Conservation (phyloP, 2,888 invertebrate genomes). For the Leucophenga montana region DNA sequence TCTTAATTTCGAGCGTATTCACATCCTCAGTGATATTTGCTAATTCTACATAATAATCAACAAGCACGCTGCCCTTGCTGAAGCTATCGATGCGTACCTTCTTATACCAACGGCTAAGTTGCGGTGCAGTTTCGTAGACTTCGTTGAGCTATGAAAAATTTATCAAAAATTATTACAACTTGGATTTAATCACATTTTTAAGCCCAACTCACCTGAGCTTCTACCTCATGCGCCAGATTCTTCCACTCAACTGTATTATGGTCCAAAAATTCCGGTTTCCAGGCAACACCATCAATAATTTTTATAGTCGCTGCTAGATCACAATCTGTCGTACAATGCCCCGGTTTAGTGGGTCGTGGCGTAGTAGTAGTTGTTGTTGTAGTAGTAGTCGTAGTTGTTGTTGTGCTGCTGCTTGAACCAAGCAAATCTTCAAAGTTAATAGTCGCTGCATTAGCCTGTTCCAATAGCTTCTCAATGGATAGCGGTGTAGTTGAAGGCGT, state of each 20-base stretch:
- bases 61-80: constrained; percentile 89
- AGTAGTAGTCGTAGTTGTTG: constrained; percentile 77
- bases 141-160: constrained; percentile 81
- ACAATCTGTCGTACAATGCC: constrained; percentile 84
- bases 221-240: constrained; percentile 84
- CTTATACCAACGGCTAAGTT: constrained; percentile 86
- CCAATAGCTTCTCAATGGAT: constrained; percentile 86
- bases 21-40: constrained; percentile 81
- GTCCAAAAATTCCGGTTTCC: constrained; percentile 90
- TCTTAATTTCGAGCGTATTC: constrained; percentile 82
- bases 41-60: constrained; percentile 90
- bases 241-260: constrained; percentile 92
- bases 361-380: constrained; percentile 83
- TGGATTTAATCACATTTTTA: neutral
- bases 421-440: constrained; percentile 74
- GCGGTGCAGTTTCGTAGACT: constrained; percentile 84
- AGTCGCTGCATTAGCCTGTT: constrained; percentile 78
- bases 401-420: constrained; percentile 69
- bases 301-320: constrained; percentile 90
- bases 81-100: constrained; percentile 90
- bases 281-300: constrained; percentile 85
- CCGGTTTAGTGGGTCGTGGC: constrained; percentile 82
- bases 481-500: constrained; percentile 90
- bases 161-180: too few species aligned
- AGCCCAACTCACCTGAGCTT: constrained; percentile 79